These are phyloP conservation scores for Ormyrus labotus DNA, from an alignment of 2,888 invertebrate species.

Conservation along the genomic window DNA sequence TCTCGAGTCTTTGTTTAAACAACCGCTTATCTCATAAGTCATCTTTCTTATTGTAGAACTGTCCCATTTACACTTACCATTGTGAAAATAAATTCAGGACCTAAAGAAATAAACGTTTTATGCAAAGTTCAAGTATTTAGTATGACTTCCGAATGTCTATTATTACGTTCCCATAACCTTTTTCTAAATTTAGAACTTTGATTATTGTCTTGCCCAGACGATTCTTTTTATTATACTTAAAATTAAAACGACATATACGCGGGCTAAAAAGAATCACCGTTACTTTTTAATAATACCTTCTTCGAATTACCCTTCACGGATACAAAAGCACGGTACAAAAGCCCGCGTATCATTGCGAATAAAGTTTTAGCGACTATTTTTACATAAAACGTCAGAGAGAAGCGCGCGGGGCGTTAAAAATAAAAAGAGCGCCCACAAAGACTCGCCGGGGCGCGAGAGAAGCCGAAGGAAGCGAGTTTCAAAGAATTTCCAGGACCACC, in stretches of 20 bases:
- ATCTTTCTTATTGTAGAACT: slow-evolving; percentile 33
- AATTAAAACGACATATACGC: too few relatives aligned
- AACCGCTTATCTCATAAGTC: slow-evolving; percentile 22
- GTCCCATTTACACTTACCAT: slow-evolving; percentile 10
- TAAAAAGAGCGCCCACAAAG: slow-evolving; percentile 20
- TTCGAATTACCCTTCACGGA: too few relatives aligned
- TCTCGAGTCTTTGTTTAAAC: slow-evolving; percentile 36
- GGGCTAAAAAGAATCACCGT: too few relatives aligned
- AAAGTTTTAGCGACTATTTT: too few relatives aligned
- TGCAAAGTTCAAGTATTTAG: slow-evolving; percentile 13
- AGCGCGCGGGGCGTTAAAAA: slow-evolving; percentile 6
- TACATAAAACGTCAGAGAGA: too few relatives aligned
- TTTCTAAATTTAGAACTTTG: too few relatives aligned
- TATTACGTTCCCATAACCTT: too few relatives aligned
- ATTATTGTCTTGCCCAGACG: too few relatives aligned
- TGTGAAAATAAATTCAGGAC: slow-evolving; percentile 27
- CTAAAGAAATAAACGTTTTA: slow-evolving; percentile 36
- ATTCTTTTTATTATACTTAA: too few relatives aligned
- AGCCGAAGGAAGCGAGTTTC: slow-evolving; percentile 29
- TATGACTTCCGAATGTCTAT: neutral
- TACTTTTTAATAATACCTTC: too few relatives aligned
- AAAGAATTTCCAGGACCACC: slow-evolving; percentile 52
- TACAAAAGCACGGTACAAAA: too few relatives aligned
- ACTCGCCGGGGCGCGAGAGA: neutral
- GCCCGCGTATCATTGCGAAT: too few relatives aligned